These are phyloP conservation scores for Euspilapteryx auroguttella DNA, from an alignment of 2,888 invertebrate genomes.

Conservation along the genomic window DNA sequence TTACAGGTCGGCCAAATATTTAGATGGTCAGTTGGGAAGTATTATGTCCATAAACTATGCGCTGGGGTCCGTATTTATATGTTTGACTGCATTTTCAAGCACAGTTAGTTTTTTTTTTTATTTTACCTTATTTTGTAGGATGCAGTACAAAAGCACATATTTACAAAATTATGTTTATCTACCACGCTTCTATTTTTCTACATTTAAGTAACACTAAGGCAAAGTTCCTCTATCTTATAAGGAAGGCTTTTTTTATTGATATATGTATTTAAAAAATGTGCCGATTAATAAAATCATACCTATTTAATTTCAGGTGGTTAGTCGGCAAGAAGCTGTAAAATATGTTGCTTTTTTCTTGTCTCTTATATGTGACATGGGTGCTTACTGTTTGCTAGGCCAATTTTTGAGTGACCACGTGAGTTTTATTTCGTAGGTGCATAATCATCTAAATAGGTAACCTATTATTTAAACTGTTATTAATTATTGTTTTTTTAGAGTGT, in stretches of 20 bases:
- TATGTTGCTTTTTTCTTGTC: constrained; percentile 37
- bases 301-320: no score
- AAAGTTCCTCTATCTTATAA: no score
- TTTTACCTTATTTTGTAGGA: no score
- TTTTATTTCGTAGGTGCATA: constrained; percentile 4
- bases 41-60: constrained; percentile 31
- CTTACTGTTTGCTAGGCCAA: constrained; percentile 38
- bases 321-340: constrained; percentile 24
- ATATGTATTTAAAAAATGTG: no score
- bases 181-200: no score
- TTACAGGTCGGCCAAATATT: constrained; percentile 25
- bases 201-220: no score
- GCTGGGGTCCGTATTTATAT: constrained; percentile 37
- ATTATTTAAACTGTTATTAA: neutral
- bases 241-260: no score
- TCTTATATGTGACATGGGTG: constrained; percentile 25
- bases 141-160: no score
- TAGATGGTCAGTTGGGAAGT: constrained; percentile 27
- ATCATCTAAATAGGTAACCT: neutral
- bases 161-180: no score
- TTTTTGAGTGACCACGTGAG: constrained; percentile 36
- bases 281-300: no score
- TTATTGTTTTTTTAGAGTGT: constrained; percentile 21
- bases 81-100: constrained; percentile 37
- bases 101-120: constrained; percentile 17